phyloP scores from a whole-genome alignment of 1,140 invertebrate species.

The Pseudobourletiella spinata region DNA sequence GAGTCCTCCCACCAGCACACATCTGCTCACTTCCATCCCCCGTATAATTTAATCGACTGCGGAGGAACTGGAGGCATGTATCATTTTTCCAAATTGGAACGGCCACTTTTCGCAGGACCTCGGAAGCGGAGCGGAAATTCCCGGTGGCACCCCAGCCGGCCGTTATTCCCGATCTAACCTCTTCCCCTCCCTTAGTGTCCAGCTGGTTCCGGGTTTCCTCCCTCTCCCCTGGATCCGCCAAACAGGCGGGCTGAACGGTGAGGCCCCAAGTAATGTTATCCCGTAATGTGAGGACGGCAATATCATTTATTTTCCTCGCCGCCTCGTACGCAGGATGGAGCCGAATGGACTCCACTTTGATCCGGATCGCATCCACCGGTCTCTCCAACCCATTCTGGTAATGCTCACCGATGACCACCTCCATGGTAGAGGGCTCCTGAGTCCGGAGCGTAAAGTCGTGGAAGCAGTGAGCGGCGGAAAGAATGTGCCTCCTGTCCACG shows the following conservation, averaged over 20 bases:
- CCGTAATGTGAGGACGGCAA: not conserved
- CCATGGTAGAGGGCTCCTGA: not conserved
- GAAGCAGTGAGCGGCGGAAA: constrained; percentile 44
- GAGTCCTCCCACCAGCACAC: not conserved
- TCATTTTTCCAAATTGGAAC: not conserved
- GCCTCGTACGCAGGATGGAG: not conserved
- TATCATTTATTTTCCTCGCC: not conserved
- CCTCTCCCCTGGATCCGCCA: not conserved
- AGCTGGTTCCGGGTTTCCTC: not conserved
- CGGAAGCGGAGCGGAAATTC: not conserved
- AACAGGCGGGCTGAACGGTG: not conserved
- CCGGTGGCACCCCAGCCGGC: not conserved
- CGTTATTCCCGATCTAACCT: not conserved
- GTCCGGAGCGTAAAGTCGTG: not conserved
- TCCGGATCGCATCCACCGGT: not conserved
- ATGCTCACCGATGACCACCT: not conserved
- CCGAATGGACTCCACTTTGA: not conserved
- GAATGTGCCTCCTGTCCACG: constrained; percentile 38
- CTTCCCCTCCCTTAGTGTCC: not conserved
- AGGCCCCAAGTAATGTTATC: not conserved
- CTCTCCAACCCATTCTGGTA: not conserved
- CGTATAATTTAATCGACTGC: not conserved
- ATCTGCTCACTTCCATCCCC: not conserved
- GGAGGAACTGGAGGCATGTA: not conserved
- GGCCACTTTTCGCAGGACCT: not conserved